phyloP scores from a whole-genome alignment of 2,888 invertebrate species.

The Machimus rusticus region DNA sequence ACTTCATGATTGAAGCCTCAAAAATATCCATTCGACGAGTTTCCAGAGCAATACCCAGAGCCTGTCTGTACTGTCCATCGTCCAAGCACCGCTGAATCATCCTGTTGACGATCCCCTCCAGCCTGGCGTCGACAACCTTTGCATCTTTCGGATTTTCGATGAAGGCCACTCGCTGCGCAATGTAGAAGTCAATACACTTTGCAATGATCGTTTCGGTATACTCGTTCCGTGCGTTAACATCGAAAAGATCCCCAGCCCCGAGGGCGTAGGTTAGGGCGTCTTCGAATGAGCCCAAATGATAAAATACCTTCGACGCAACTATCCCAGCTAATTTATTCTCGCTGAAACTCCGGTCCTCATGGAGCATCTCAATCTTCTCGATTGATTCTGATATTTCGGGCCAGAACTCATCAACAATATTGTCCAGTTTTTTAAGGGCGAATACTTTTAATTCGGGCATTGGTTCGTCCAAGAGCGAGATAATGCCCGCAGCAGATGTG shows the following conservation, averaged over 20 bases:
- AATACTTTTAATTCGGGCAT: constrained; percentile 93
- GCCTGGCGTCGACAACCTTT: constrained; percentile 78
- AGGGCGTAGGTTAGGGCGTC: constrained; percentile 97
- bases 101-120: constrained; percentile 93
- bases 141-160: constrained; percentile 73
- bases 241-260: constrained; percentile 93
- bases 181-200: constrained; percentile 97
- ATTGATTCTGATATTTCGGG: constrained; percentile 98
- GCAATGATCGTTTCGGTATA: constrained; percentile 97
- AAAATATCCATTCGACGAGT: constrained; percentile 97
- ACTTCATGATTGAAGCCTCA: constrained; percentile 87
- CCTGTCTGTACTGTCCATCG: constrained; percentile 94
- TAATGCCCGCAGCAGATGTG: constrained; percentile 83
- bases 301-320: constrained; percentile 98
- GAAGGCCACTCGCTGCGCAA: constrained; percentile 81
- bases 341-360: constrained; percentile 88
- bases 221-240: constrained; percentile 92
- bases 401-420: constrained; percentile 98
- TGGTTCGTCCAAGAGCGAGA: constrained; percentile 93
- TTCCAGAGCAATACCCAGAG: constrained; percentile 94
- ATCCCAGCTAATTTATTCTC: constrained; percentile 94
- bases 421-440: constrained; percentile 89
- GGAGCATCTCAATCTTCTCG: constrained; percentile 95
- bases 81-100: constrained; percentile 97
- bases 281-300: constrained; percentile 96